A percentile compares a stretch with the other conserved stretches of the same genome.
Evolutionary conservation across 2,113 vertebrate species (phyloP).

Genomic region (Lophochroa leadbeateri): DNA sequence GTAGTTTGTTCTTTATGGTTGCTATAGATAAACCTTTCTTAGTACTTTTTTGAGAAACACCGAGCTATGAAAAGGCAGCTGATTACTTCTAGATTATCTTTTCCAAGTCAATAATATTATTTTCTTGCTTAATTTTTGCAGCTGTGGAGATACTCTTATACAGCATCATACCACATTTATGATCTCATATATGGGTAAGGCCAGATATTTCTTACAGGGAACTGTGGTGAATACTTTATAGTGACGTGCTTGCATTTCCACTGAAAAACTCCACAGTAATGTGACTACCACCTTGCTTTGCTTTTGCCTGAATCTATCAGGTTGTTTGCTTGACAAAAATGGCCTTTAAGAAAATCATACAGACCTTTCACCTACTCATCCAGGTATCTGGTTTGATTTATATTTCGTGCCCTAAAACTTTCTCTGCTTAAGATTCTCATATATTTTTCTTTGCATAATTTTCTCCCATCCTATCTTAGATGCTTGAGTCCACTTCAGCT

Average conservation of each 20-base stretch:
- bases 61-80: neutral
- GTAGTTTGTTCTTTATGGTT: neutral
- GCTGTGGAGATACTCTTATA: slow-evolving; percentile 94
- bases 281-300: neutral
- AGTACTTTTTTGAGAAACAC: neutral
- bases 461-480: neutral
- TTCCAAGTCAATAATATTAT: neutral
- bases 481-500: neutral
- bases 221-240: neutral
- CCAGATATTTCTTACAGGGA: neutral
- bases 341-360: neutral
- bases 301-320: neutral
- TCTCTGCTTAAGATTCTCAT: neutral
- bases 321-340: neutral
- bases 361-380: neutral
- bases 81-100: neutral
- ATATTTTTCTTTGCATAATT: neutral
- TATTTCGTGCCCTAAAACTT: neutral
- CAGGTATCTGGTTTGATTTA: neutral
- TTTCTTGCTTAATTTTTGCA: slow-evolving; percentile 66
- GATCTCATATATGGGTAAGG: slow-evolving; percentile 84
- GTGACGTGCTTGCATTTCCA: neutral
- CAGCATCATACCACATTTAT: slow-evolving; percentile 90
- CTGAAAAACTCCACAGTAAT: neutral
- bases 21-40: neutral